Conservation (phyloP, 2,888 invertebrate genomes). For the Tetramorium bicarinatum region DNA sequence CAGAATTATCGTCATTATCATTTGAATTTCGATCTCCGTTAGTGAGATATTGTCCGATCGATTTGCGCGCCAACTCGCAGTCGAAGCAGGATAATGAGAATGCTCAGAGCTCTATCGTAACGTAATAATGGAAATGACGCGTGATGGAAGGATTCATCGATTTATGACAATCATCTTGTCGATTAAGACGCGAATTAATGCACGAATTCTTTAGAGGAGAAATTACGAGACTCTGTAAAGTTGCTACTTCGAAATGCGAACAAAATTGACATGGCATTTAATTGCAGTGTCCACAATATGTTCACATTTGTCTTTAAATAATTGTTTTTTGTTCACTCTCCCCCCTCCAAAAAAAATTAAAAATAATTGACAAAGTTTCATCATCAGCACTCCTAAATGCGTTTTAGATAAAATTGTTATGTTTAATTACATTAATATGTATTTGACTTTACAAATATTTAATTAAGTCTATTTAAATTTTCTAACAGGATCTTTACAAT, state of each 20-base stretch:
- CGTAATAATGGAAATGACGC: conserved; percentile 7
- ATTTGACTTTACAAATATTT: not conserved
- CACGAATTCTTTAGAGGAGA: not conserved
- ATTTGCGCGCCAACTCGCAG: not conserved
- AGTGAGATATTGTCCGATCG: not conserved
- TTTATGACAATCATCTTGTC: conserved; percentile 9
- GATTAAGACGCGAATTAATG: conserved; percentile 2
- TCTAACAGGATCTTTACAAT: not conserved
- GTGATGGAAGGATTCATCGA: conserved; percentile 1
- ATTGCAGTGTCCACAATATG: too few relatives aligned
- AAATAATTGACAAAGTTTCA: too few relatives aligned
- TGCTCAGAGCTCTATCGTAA: conserved; percentile 12
- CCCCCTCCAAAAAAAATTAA: too few relatives aligned
- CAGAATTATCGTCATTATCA: conserved; percentile 27
- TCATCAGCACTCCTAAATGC: too few relatives aligned
- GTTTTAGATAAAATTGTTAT: not conserved
- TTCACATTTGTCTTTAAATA: too few relatives aligned
- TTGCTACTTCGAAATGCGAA: too few relatives aligned
- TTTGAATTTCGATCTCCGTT: conserved; percentile 13
- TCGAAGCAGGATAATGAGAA: conserved; percentile 23
- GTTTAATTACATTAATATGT: not conserved
- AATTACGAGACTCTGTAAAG: not conserved
- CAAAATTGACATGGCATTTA: too few relatives aligned
- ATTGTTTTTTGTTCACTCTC: too few relatives aligned
- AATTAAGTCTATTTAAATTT: not conserved